These are phyloP conservation scores for Harpegnathos saltator DNA, from an alignment of 1,140 invertebrate genomes.

Conservation along the genomic window DNA sequence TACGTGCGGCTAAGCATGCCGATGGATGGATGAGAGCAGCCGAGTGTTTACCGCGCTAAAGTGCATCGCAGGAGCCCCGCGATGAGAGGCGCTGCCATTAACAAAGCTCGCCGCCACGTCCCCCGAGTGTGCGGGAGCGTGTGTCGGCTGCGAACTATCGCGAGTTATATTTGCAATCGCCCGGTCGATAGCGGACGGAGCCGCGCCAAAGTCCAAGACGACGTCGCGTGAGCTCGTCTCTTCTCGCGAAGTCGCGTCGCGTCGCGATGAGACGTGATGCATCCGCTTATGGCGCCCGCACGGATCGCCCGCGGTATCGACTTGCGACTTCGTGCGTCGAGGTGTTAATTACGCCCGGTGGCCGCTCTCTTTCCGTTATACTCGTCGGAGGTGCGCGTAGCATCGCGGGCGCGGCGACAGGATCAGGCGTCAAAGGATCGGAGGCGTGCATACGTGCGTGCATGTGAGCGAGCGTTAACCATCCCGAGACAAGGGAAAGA, in stretches of 20 bases:
- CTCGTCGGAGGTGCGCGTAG: not conserved
- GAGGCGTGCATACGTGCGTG: not conserved
- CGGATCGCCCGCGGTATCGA: no score
- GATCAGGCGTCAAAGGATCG: not conserved
- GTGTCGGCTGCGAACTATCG: conserved; percentile 19
- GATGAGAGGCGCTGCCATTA: conserved; percentile 14
- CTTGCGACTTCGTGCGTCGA: no score
- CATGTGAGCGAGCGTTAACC: not conserved
- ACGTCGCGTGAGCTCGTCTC: no score
- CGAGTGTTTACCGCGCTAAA: no score
- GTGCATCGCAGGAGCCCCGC: not conserved
- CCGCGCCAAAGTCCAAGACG: no score
- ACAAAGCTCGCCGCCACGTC: conserved; percentile 6
- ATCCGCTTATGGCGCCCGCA: no score
- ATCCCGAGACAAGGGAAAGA: not conserved
- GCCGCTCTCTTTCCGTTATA: not conserved
- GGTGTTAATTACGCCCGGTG: no score
- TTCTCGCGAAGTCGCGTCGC: no score
- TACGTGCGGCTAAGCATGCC: no score
- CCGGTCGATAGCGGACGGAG: conserved; percentile 18
- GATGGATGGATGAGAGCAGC: no score
- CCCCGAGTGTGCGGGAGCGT: conserved; percentile 1
- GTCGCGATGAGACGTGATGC: no score
- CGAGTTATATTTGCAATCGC: conserved; percentile 38
- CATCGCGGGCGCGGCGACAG: conserved; percentile 16